A percentile compares a stretch with the other conserved stretches of the same genome.
phyloP scores from a whole-genome alignment of 2,888 invertebrate species.

The Lucinisca nassula region DNA sequence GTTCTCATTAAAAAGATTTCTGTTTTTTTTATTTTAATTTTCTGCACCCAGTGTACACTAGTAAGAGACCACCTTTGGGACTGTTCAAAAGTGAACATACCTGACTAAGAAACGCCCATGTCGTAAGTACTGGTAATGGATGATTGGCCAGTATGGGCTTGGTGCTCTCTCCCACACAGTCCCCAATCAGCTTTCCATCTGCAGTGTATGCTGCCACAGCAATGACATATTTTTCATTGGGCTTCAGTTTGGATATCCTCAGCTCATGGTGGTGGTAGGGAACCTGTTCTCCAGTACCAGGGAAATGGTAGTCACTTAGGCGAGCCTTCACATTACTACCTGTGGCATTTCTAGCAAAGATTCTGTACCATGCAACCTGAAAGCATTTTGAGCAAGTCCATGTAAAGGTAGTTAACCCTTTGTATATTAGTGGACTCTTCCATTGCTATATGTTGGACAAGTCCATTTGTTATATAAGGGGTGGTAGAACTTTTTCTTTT shows the following conservation, averaged over 20 bases:
- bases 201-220: slow-evolving; percentile 87
- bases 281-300: slow-evolving; percentile 86
- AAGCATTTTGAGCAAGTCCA: too few species aligned
- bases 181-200: slow-evolving; percentile 87
- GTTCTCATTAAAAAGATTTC: too few species aligned
- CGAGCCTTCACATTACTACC: slow-evolving; percentile 87
- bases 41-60: too few species aligned
- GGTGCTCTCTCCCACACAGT: slow-evolving; percentile 85
- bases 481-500: too few species aligned
- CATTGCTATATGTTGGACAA: too few species aligned
- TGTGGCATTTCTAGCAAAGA: slow-evolving; percentile 85
- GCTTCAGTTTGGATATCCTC: slow-evolving; percentile 82
- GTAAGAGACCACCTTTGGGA: too few species aligned
- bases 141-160: slow-evolving; percentile 87
- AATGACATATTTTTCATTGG: slow-evolving; percentile 86
- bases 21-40: too few species aligned
- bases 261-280: slow-evolving; percentile 85
- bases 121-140: slow-evolving; percentile 86
- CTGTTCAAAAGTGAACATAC: too few species aligned
- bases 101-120: slow-evolving; percentile 87
- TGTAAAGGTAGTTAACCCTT: too few species aligned
- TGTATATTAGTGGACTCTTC: too few species aligned
- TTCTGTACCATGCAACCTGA: slow-evolving; percentile 87
- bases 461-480: too few species aligned
- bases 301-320: slow-evolving; percentile 85